Conservation (phyloP, 64 coral and sea anemone genomes). For the Pachyseris speciosa region DNA sequence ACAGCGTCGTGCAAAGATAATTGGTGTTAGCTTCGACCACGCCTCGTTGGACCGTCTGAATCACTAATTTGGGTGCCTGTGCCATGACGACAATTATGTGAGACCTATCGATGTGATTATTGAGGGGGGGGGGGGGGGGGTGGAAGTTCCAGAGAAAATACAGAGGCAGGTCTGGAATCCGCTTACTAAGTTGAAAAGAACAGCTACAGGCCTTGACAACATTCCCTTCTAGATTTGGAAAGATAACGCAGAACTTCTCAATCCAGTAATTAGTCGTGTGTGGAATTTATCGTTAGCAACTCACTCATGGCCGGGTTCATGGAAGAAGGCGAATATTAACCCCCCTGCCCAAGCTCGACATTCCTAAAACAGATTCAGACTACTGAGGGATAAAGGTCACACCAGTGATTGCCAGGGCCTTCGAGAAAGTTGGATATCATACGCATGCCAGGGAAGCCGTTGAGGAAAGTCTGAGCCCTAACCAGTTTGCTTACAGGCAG, state of each 20-base stretch:
- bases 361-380: background rate
- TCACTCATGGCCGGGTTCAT: conserved; percentile 22
- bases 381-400: conserved; percentile 65
- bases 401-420: conserved; percentile 52
- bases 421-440: conserved; percentile 29
- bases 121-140: too few relatives aligned
- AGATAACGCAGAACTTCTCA: conserved; percentile 1
- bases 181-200: too few relatives aligned
- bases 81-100: conserved; percentile 35
- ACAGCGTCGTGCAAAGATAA: conserved; percentile 48
- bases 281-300: conserved; percentile 48
- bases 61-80: conserved; percentile 45
- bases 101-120: conserved; percentile 8
- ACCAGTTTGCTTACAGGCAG: conserved; percentile 42
- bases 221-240: conserved; percentile 42
- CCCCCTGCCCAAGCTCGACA: conserved; percentile 56
- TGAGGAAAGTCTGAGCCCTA: background rate
- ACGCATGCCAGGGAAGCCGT: background rate
- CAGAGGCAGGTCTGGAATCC: conserved; percentile 28
- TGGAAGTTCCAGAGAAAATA: conserved; percentile 18
- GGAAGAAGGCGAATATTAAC: conserved; percentile 40
- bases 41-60: conserved; percentile 54
- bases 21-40: conserved; percentile 53
- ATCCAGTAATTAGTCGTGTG: background rate
- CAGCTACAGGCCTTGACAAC: conserved; percentile 45